Evolutionary conservation across 2,113 vertebrate species (phyloP), one percentile per base, ranked within the genome.

Genomic region (Pterophyllum scalare): DNA sequence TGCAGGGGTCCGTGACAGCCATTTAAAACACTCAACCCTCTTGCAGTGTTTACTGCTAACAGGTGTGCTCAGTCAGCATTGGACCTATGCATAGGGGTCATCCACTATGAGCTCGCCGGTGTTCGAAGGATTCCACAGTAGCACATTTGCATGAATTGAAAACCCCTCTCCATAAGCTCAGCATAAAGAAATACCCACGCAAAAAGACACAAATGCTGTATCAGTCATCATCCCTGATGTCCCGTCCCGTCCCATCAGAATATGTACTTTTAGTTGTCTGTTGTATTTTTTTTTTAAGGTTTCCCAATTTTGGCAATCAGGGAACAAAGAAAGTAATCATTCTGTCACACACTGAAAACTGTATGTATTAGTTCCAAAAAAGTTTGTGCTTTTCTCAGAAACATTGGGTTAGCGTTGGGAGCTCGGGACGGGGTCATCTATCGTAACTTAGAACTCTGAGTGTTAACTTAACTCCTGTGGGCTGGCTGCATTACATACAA

Each of bases 281-380:
- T 28, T 28, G 28, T 33, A 6, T 31, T 31, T 3, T 31, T 65
- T 24, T 26, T 67, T 46, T 26, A 26, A 22, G 26, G 24, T 67
- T 67, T 56, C 20, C 20, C 10, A 11, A 4, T 43, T 13, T 67
- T 17, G 43, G 1, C 38, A 43, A 46, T 65, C 22, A 17, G 7
- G 62, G 17, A 65, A 65, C 13, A 40, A 56, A 24, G 35, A 65
- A 17, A 46, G 3, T 11, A 65, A 38, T 26, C 38, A 2, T 43
- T 46, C n/a, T 65, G 62, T 24, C 22, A 67, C 62, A 2, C 24
- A 26, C 17, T 4, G 0, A 67, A 67, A 67, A 19, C 9, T 0
- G 22, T 11, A 46, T 43, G 19, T 67, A 7, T 67, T 28, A 28
- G 26, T 49, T 19, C 17, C 22, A 28, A 28, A 15, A 70, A 49